Evolutionary conservation across 2,113 vertebrate species (phyloP).

Genomic region (Ciconia maguari): DNA sequence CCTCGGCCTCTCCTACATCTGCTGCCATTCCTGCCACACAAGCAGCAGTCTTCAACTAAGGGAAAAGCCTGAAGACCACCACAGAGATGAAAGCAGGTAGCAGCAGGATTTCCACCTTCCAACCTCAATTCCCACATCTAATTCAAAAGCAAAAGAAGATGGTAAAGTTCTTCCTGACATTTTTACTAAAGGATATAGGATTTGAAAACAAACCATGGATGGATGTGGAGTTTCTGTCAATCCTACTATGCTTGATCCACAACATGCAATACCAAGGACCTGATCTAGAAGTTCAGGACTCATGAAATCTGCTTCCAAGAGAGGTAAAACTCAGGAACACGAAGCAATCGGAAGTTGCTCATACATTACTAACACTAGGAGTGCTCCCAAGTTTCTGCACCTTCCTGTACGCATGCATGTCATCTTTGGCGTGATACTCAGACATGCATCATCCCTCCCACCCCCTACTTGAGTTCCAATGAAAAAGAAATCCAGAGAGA

Average conservation of each 20-base stretch:
- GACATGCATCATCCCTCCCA: neutral
- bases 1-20: neutral
- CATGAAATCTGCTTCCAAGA: neutral
- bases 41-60: neutral
- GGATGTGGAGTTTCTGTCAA: neutral
- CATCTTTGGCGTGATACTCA: neutral
- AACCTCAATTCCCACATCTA: neutral
- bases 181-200: neutral
- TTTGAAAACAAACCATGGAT: neutral
- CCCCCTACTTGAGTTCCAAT: neutral
- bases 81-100: neutral
- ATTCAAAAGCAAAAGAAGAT: neutral
- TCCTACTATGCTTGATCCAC: neutral
- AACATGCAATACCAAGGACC: neutral
- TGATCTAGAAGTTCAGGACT: neutral
- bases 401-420: neutral
- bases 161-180: neutral
- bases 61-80: neutral
- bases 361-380: neutral
- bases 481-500: neutral
- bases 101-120: neutral
- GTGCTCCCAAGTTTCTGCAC: neutral
- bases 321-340: neutral
- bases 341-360: neutral
- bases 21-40: neutral